Conservation (phyloP, 1,140 invertebrate species). For the Nasonia giraulti region DNA sequence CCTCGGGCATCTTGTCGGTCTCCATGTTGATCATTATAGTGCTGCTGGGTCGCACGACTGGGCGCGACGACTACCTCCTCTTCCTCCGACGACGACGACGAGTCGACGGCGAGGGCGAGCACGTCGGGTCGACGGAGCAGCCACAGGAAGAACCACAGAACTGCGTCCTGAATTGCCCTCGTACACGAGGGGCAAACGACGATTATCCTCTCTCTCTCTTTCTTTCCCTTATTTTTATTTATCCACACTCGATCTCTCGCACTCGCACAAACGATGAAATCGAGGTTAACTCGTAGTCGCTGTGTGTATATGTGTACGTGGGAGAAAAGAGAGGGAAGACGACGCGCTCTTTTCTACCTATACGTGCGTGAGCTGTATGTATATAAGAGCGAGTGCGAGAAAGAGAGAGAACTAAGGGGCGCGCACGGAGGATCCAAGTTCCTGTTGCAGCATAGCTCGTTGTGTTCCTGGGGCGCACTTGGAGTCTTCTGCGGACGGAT, state of each 20-base stretch:
- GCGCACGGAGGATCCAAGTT: not conserved
- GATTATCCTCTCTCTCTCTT: slow-evolving; percentile 13
- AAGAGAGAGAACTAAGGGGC: not conserved
- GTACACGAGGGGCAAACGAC: not conserved
- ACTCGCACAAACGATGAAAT: slow-evolving; percentile 7
- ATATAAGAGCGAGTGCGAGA: no score
- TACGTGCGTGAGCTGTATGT: not conserved
- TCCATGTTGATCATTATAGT: slow-evolving; percentile 78
- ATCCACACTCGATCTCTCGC: not conserved
- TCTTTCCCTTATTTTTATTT: slow-evolving; percentile 16
- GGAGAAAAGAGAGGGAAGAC: slow-evolving; percentile 23
- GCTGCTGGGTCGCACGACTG: not conserved
- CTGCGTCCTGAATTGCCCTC: not conserved
- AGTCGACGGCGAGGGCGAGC: slow-evolving; percentile 5
- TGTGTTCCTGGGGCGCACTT: not conserved
- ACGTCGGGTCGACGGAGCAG: slow-evolving; percentile 14
- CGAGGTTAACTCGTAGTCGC: slow-evolving; percentile 30
- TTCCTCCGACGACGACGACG: not conserved
- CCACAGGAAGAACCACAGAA: slow-evolving; percentile 34
- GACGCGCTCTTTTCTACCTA: slow-evolving; percentile 3
- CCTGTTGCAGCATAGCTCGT: not conserved
- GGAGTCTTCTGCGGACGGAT: not conserved
- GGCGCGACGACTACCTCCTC: slow-evolving; percentile 11
- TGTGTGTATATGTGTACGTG: slow-evolving; percentile 66
- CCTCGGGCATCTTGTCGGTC: slow-evolving; percentile 80